phyloP scores from a whole-genome alignment of 2,888 invertebrate species.

The Drosophila picticornis region DNA sequence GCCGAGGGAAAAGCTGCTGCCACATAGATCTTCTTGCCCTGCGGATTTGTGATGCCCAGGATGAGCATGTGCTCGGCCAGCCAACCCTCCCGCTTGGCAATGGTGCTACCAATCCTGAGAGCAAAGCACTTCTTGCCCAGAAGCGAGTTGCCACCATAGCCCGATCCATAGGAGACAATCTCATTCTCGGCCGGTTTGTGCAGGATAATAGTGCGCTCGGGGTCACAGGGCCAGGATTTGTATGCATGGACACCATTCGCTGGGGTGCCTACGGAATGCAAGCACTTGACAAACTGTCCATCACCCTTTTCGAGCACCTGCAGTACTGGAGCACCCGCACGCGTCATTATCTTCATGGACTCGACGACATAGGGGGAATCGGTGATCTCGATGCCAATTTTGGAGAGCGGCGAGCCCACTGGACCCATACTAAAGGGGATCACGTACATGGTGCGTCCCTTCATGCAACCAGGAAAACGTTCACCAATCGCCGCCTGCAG shows the following conservation, averaged over 20 bases:
- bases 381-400: slow-evolving; percentile 98
- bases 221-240: slow-evolving; percentile 98
- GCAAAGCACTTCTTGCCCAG: slow-evolving; percentile 99
- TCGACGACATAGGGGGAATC: slow-evolving; percentile 99
- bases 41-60: slow-evolving; percentile 96
- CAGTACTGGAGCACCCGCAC: slow-evolving; percentile 90
- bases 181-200: slow-evolving; percentile 88
- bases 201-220: slow-evolving; percentile 95
- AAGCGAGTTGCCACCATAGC: slow-evolving; percentile 98
- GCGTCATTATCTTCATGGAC: slow-evolving; percentile 99
- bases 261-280: slow-evolving; percentile 97
- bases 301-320: slow-evolving; percentile 87
- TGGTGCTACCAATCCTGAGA: slow-evolving; percentile 96
- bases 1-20: slow-evolving; percentile 99
- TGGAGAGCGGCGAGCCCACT: slow-evolving; percentile 96
- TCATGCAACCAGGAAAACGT: slow-evolving; percentile 95
- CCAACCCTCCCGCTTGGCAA: slow-evolving; percentile 98
- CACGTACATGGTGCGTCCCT: slow-evolving; percentile 98
- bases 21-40: slow-evolving; percentile 95
- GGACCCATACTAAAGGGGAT: slow-evolving; percentile 99
- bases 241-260: slow-evolving; percentile 87
- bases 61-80: slow-evolving; percentile 99
- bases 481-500: slow-evolving; percentile 92
- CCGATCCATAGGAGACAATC: slow-evolving; percentile 90
- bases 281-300: slow-evolving; percentile 91